Evolutionary conservation across 2,888 invertebrate genomes (phyloP).

Genomic region (Lithophane socia): DNA sequence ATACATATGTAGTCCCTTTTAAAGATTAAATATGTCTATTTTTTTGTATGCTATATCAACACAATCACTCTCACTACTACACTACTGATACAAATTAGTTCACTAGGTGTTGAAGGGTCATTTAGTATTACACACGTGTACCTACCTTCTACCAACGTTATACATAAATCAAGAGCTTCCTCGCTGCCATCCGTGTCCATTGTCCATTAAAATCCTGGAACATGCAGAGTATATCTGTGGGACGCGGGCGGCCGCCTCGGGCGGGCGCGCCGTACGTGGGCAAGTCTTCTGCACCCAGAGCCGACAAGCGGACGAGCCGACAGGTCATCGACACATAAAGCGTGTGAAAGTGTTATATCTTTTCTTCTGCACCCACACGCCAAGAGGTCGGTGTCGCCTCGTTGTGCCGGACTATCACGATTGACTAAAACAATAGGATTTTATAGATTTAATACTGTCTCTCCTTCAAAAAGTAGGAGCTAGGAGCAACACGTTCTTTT

Average conservation of each 20-base stretch:
- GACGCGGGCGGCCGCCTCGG: constrained; percentile 42
- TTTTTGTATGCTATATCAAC: not conserved
- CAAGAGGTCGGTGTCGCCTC: constrained; percentile 40
- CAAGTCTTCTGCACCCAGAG: constrained; percentile 74
- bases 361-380: constrained; percentile 83
- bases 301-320: constrained; percentile 60
- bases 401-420: constrained; percentile 24
- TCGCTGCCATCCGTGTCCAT: constrained; percentile 7
- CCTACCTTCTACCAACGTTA: not conserved
- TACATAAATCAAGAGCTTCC: constrained; percentile 8
- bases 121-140: not conserved
- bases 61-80: constrained; percentile 2
- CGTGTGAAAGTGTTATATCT: constrained; percentile 88
- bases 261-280: constrained; percentile 75
- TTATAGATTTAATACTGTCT: constrained; percentile 19
- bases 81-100: not conserved
- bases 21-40: not conserved
- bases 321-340: constrained; percentile 87
- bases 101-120: not conserved
- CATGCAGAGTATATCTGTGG: constrained; percentile 20
- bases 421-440: constrained; percentile 46
- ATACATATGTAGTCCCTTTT: not conserved
- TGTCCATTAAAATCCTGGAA: constrained; percentile 48
- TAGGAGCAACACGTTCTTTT: not conserved
- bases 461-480: constrained; percentile 5